Percentiles rank a stretch among this genome's conserved stretches.
phyloP scores from a whole-genome alignment of 1,140 invertebrate species.

The Cyrtorhinus lividipennis region DNA sequence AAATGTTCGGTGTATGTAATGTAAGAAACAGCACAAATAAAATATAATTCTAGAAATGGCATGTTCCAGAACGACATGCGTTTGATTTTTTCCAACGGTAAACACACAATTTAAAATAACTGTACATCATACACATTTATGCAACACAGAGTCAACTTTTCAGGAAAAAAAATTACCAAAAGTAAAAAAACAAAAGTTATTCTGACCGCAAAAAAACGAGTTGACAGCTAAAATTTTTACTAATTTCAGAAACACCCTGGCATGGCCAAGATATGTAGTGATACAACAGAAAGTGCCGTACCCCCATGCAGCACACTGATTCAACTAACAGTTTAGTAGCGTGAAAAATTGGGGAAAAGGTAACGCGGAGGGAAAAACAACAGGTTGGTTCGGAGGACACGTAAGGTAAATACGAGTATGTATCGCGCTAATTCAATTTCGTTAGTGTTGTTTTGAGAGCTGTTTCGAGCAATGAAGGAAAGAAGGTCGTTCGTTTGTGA shows the following conservation, averaged over 20 bases:
- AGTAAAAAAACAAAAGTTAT: constrained; percentile 9
- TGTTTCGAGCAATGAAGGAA: too few relatives aligned
- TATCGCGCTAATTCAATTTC: too few relatives aligned
- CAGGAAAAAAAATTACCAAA: too few relatives aligned
- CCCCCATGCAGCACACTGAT: constrained; percentile 19
- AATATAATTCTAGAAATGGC: not conserved
- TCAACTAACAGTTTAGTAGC: constrained; percentile 5
- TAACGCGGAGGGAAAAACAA: constrained; percentile 5
- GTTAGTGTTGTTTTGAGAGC: too few relatives aligned
- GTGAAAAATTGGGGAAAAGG: not conserved
- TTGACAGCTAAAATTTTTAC: constrained; percentile 2
- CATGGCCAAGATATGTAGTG: constrained; percentile 18
- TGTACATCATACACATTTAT: constrained; percentile 22
- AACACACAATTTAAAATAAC: constrained; percentile 12
- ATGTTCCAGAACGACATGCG: constrained; percentile 13
- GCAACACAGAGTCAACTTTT: constrained; percentile 18
- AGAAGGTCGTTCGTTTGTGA: too few relatives aligned
- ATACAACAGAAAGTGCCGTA: constrained; percentile 11
- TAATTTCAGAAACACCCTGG: constrained; percentile 15
- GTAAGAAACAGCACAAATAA: constrained; percentile 12
- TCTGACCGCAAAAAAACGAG: constrained; percentile 9
- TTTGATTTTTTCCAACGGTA: constrained; percentile 5
- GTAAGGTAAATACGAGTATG: too few relatives aligned
- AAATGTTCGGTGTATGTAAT: constrained; percentile 7
- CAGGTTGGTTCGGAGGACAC: not conserved